Evolutionary conservation across 64 coral and sea anemone genomes (phyloP).

Genomic region (Porites australiensis): DNA sequence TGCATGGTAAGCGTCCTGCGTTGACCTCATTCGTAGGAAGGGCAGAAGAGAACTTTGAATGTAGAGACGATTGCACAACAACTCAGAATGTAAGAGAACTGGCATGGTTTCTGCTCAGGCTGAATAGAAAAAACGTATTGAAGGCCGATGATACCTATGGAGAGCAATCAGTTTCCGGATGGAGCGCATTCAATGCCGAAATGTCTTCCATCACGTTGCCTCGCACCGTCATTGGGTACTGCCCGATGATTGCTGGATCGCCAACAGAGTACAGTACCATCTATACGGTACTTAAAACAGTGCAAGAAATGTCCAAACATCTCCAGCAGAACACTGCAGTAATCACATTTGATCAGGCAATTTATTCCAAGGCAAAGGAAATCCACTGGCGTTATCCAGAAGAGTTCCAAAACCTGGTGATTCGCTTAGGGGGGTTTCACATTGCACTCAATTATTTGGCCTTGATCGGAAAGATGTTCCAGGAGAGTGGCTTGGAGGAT

Average conservation of each 20-base stretch:
- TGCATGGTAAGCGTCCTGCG: not conserved
- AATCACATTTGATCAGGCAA: slow-evolving; percentile 29
- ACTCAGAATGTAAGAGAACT: not conserved
- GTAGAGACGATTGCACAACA: not conserved
- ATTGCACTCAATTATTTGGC: slow-evolving; percentile 27
- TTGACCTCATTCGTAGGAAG: not conserved
- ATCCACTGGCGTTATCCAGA: slow-evolving; percentile 27
- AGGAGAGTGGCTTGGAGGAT: slow-evolving; percentile 40
- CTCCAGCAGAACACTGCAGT: not conserved
- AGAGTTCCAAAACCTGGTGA: slow-evolving; percentile 27
- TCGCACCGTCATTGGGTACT: not conserved
- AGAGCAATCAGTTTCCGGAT: not conserved
- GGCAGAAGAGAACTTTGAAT: not conserved
- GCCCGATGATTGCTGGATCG: not conserved
- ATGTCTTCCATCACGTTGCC: not conserved
- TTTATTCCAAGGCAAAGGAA: slow-evolving; percentile 38
- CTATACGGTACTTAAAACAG: too few relatives aligned
- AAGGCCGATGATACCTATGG: not conserved
- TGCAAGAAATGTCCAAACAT: not conserved
- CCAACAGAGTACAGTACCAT: too few relatives aligned
- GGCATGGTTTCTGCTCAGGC: not conserved
- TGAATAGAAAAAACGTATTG: not conserved
- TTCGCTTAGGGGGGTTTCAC: slow-evolving; percentile 37
- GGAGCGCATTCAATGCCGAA: not conserved
- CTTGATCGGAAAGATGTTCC: slow-evolving; percentile 39